These are phyloP conservation scores for Caracal caracal DNA, from an alignment of 2,113 vertebrate genomes.

Conservation along the genomic window DNA sequence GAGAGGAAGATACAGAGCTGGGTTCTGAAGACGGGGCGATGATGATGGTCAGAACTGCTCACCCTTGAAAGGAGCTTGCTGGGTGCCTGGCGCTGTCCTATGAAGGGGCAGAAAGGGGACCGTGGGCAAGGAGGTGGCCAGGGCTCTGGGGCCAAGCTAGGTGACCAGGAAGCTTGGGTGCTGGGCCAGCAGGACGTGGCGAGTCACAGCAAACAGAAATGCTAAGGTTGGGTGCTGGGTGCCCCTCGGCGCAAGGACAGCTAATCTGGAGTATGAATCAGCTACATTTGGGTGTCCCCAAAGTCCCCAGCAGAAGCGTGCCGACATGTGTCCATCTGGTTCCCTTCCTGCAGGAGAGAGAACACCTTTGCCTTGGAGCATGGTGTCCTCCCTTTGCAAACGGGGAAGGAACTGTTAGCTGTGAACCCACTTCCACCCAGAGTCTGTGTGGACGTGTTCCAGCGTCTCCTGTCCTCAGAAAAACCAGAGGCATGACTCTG, in stretches of 20 bases:
- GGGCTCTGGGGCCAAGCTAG: not conserved
- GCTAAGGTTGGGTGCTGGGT: not conserved
- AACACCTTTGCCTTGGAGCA: not conserved
- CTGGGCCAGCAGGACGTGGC: not conserved
- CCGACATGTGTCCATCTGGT: not conserved
- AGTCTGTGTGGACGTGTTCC: not conserved
- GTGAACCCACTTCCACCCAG: too few relatives aligned
- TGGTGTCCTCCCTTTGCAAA: not conserved
- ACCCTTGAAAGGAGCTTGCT: not conserved
- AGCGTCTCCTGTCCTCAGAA: not conserved
- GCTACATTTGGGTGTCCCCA: too few relatives aligned
- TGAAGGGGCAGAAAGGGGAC: not conserved
- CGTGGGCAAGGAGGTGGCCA: not conserved
- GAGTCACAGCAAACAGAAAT: not conserved
- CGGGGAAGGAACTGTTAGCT: not conserved
- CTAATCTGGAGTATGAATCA: not conserved
- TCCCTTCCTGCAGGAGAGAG: not conserved
- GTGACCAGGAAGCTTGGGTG: not conserved
- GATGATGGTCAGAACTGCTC: fast-evolving
- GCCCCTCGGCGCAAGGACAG: not conserved
- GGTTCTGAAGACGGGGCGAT: not conserved
- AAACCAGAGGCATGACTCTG: not conserved
- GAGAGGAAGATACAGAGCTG: not conserved
- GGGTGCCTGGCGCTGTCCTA: fast-evolving
- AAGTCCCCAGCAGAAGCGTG: not conserved